Conservation (phyloP, 2,797 vertebrate genomes). For the Lagocephalus sceleratus region DNA sequence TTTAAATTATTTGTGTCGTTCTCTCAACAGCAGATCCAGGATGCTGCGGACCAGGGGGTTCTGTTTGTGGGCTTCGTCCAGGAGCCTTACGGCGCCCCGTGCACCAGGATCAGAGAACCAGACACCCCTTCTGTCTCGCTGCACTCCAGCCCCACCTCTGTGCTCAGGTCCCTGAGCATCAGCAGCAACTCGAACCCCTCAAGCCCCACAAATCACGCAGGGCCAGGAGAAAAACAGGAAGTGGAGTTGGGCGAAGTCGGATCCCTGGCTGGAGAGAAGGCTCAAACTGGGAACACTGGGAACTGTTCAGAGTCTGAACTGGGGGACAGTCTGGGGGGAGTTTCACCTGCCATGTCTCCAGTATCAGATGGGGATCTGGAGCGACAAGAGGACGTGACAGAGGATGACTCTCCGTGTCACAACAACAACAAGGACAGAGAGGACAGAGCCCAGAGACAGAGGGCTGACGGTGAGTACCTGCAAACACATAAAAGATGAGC, state of each 20-base stretch:
- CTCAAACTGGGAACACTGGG: slow-evolving; percentile 34
- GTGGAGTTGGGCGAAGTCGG: slow-evolving; percentile 10
- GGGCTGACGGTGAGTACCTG: slow-evolving; percentile 60
- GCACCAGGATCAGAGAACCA: slow-evolving; percentile 61
- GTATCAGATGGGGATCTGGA: slow-evolving; percentile 44
- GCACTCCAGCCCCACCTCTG: slow-evolving; percentile 80
- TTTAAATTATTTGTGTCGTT: neutral
- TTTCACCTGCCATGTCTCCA: slow-evolving; percentile 46
- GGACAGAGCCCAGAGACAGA: slow-evolving; percentile 39
- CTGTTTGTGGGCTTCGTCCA: slow-evolving; percentile 91
- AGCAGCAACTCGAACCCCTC: slow-evolving; percentile 64
- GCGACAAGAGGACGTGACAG: slow-evolving; percentile 40
- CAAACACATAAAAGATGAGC: neutral
- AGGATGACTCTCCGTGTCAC: slow-evolving; percentile 56
- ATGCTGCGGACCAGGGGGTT: slow-evolving; percentile 90
- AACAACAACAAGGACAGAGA: slow-evolving; percentile 71
- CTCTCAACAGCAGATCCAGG: slow-evolving; percentile 85
- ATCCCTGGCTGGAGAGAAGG: slow-evolving; percentile 21
- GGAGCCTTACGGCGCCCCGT: slow-evolving; percentile 78
- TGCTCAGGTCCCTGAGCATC: slow-evolving; percentile 72
- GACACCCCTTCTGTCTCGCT: slow-evolving; percentile 75
- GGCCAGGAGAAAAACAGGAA: slow-evolving; percentile 14
- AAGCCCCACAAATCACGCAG: slow-evolving; percentile 49
- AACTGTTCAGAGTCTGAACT: slow-evolving; percentile 21
- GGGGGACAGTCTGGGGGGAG: slow-evolving; percentile 22